These are phyloP conservation scores for Labeo catla DNA, from an alignment of 2,113 vertebrate species.

Conservation along the genomic window DNA sequence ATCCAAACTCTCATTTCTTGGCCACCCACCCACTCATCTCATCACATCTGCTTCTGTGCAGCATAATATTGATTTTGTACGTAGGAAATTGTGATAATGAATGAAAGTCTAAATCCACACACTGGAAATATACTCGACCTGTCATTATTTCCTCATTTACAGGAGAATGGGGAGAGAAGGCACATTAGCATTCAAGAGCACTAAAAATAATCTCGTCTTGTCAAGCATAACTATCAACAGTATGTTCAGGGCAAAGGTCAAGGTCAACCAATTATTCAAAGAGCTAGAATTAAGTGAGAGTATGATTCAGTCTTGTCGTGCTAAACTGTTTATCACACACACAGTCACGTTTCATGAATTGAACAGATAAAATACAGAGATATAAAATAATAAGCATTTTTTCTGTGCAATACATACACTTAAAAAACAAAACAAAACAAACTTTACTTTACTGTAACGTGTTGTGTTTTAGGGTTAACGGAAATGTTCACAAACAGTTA, in stretches of 20 bases:
- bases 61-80: conserved; percentile 63
- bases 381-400: neutral
- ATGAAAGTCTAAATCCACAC: conserved; percentile 49
- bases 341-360: neutral
- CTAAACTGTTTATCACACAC: conserved; percentile 20
- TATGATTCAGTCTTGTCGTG: neutral
- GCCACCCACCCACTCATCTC: conserved; percentile 51
- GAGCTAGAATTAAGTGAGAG: neutral
- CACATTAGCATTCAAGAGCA: conserved; percentile 34
- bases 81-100: conserved; percentile 68
- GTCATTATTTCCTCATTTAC: conserved; percentile 43
- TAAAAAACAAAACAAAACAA: no score
- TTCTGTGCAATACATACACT: neutral
- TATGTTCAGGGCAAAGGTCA: conserved; percentile 40
- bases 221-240: conserved; percentile 30
- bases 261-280: conserved; percentile 41
- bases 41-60: conserved; percentile 46
- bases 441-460: no score
- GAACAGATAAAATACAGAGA: neutral
- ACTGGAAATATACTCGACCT: conserved; percentile 51
- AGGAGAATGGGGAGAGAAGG: neutral
- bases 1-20: conserved; percentile 16
- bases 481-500: no score
- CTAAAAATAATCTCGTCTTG: conserved; percentile 44
- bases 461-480: no score